Evolutionary conservation across 2,797 vertebrate species (phyloP).

Genomic region (Huso huso): DNA sequence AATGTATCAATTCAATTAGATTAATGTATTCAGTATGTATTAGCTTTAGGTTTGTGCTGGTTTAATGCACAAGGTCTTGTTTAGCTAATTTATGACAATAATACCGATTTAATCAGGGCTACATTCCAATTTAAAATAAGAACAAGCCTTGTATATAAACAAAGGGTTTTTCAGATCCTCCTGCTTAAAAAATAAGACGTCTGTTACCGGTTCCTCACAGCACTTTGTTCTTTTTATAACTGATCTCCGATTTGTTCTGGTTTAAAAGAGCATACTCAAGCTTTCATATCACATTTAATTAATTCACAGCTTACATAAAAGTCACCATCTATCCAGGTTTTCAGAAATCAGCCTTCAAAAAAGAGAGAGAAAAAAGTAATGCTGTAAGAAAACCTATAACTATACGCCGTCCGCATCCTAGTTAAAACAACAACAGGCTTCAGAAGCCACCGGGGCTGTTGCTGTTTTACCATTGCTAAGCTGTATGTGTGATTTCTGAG

Average conservation of each 20-base stretch:
- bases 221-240: neutral
- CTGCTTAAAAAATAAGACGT: neutral
- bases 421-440: neutral
- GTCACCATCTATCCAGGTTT: neutral
- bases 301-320: neutral
- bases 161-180: neutral
- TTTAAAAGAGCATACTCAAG: neutral
- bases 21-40: too few species aligned
- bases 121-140: neutral
- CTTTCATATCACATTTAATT: constrained; percentile 1
- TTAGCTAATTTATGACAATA: too few species aligned
- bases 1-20: too few species aligned
- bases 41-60: too few species aligned
- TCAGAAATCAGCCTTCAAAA: neutral
- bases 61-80: too few species aligned
- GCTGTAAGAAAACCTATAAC: neutral
- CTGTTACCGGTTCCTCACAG: neutral
- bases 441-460: neutral
- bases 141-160: neutral
- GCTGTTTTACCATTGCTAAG: too few species aligned
- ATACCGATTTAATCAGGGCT: too few species aligned
- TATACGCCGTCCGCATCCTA: neutral
- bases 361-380: neutral
- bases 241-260: neutral
- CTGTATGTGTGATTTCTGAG: too few species aligned